Evolutionary conservation across 2,113 vertebrate genomes (phyloP).

Genomic region (Uropsilus gracilis): DNA sequence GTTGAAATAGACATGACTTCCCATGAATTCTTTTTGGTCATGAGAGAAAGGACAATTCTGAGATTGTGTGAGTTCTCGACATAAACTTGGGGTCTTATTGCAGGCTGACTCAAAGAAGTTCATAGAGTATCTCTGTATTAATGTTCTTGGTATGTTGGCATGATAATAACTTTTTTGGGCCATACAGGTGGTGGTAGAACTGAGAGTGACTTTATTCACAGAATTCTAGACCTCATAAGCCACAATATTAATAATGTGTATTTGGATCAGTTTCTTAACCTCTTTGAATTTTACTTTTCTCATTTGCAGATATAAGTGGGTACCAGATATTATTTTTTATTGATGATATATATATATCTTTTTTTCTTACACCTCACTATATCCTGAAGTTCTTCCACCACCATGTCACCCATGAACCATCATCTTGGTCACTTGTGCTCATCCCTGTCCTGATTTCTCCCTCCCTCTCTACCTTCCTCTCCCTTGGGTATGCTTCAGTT

Average conservation of each 20-base stretch:
- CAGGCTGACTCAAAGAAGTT: slow-evolving; percentile 26
- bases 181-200: not conserved
- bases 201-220: slow-evolving; percentile 11
- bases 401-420: too few species aligned
- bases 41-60: slow-evolving; percentile 44
- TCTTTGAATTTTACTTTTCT: slow-evolving; percentile 19
- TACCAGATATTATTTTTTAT: slow-evolving; percentile 21
- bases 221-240: slow-evolving; percentile 17
- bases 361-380: too few species aligned
- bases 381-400: too few species aligned
- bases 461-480: too few species aligned
- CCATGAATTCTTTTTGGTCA: slow-evolving; percentile 15
- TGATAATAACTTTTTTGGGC: not conserved
- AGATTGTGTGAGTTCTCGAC: not conserved
- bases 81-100: slow-evolving; percentile 39
- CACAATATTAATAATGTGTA: not conserved
- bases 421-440: too few species aligned
- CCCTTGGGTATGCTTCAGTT: too few species aligned
- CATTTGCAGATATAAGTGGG: not conserved
- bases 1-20: not conserved
- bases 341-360: too few species aligned
- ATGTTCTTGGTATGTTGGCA: not conserved
- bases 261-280: not conserved
- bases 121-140: not conserved
- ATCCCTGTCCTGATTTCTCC: too few species aligned